phyloP scores from a whole-genome alignment of 2,113 vertebrate species.

The Dunckerocampus dactyliophorus region DNA sequence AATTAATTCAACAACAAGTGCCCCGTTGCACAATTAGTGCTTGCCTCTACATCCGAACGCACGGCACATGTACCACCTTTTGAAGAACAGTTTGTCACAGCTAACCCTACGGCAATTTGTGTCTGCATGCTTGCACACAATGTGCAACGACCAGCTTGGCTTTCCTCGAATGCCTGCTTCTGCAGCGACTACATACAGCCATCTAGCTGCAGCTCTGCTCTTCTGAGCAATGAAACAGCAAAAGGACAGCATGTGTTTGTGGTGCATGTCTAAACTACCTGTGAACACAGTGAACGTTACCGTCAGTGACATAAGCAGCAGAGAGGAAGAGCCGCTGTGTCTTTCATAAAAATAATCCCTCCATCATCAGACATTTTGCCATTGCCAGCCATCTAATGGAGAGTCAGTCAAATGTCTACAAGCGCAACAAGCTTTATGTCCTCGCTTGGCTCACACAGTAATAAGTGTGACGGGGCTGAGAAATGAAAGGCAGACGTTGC shows the following conservation, averaged over 20 bases:
- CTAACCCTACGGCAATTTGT: conserved; percentile 26
- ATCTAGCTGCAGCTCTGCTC: conserved; percentile 70
- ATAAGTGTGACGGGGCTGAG: conserved; percentile 28
- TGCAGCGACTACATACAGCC: conserved; percentile 72
- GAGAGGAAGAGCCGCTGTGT: conserved; percentile 53
- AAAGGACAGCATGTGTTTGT: conserved; percentile 22
- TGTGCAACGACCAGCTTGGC: conserved; percentile 24
- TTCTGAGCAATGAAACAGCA: conserved; percentile 23
- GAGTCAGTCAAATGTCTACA: conserved; percentile 70
- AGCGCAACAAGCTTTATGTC: conserved; percentile 57
- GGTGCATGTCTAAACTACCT: conserved; percentile 16
- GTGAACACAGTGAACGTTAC: conserved; percentile 27
- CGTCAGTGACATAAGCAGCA: conserved; percentile 8
- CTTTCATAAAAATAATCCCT: conserved; percentile 73
- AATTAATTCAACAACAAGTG: too few species aligned
- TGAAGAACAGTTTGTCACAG: conserved; percentile 11
- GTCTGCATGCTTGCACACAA: conserved; percentile 15
- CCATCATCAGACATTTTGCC: conserved; percentile 66
- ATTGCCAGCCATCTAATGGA: conserved; percentile 68
- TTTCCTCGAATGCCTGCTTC: conserved; percentile 57
- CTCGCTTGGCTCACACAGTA: conserved; percentile 43
- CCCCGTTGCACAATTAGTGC: too few species aligned
- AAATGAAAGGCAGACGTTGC: conserved; percentile 63
- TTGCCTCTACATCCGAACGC: neutral
- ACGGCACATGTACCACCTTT: neutral